Evolutionary conservation across 2,113 vertebrate genomes (phyloP).

Genomic region (Atherinomorus stipes): DNA sequence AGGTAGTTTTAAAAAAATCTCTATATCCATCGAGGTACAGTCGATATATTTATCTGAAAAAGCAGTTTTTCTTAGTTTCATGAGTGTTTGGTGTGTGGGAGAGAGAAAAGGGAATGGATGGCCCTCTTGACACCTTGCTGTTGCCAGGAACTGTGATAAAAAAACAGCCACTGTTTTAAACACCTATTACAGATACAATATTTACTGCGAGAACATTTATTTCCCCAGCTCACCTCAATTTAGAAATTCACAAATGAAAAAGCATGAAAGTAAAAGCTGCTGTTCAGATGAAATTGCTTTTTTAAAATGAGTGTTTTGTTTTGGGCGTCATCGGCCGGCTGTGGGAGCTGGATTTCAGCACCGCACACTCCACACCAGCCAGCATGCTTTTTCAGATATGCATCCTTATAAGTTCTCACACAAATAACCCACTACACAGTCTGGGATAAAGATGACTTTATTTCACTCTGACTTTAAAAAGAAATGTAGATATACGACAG

Average conservation of each 20-base stretch:
- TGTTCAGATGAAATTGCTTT: no score
- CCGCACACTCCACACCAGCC: no score
- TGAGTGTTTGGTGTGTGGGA: slow-evolving; percentile 12
- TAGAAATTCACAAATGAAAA: not conserved
- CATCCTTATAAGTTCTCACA: no score
- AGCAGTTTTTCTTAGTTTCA: not conserved
- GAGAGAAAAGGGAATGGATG: not conserved
- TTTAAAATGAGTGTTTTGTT: not conserved
- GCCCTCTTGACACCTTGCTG: slow-evolving; percentile 30
- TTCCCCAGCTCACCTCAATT: not conserved
- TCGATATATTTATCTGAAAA: not conserved
- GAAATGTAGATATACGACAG: no score
- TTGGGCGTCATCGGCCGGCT: no score
- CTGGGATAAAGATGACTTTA: no score
- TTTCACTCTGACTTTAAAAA: no score
- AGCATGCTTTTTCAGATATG: no score
- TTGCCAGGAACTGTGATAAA: slow-evolving; percentile 20
- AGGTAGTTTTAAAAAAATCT: no score
- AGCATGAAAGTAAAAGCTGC: not conserved
- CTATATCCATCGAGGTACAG: no score
- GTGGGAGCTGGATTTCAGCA: no score
- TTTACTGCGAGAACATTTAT: not conserved
- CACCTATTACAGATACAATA: not conserved
- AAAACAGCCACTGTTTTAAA: slow-evolving; percentile 3
- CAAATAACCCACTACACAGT: no score